A percentile compares a stretch with the other conserved stretches of the same genome.
These are phyloP conservation scores for Drosophila diplacantha DNA, from an alignment of 2,888 invertebrate species.

Conservation along the genomic window DNA sequence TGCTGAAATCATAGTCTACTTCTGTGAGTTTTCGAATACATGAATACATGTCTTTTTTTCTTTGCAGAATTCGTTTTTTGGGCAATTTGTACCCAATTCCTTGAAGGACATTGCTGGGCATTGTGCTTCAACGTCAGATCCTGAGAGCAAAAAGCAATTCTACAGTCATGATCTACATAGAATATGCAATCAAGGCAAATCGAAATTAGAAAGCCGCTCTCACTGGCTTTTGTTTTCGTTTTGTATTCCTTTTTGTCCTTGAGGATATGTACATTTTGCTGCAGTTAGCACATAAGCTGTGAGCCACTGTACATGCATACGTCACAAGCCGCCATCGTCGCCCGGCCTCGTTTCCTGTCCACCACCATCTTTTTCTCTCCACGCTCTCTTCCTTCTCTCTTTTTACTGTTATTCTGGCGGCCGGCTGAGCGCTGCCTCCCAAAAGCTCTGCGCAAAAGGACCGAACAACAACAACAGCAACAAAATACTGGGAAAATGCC, in stretches of 20 bases:
- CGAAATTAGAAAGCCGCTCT: no score
- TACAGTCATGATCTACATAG: neutral
- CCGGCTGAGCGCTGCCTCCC: neutral
- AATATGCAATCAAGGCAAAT: neutral
- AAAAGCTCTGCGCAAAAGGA: slow-evolving; percentile 26
- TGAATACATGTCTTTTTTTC: neutral
- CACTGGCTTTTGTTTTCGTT: neutral
- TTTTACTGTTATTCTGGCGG: neutral
- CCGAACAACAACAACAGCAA: neutral
- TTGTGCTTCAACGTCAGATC: neutral
- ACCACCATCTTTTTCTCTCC: neutral
- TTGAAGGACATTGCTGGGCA: neutral
- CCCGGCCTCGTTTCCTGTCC: neutral
- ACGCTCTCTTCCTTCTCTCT: neutral
- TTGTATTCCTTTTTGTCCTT: neutral
- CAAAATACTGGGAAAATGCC: slow-evolving; percentile 22
- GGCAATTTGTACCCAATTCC: neutral
- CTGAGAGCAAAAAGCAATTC: neutral
- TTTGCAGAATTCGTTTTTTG: no score
- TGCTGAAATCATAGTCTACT: neutral
- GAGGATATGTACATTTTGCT: neutral
- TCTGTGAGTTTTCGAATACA: neutral
- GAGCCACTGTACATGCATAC: slow-evolving; percentile 7
- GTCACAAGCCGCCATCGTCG: slow-evolving; percentile 5
- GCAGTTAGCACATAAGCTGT: neutral